Percentiles rank a stretch among this genome's conserved stretches.
phyloP scores from a whole-genome alignment of 2,888 invertebrate species.

The Crossocerus cetratus region DNA sequence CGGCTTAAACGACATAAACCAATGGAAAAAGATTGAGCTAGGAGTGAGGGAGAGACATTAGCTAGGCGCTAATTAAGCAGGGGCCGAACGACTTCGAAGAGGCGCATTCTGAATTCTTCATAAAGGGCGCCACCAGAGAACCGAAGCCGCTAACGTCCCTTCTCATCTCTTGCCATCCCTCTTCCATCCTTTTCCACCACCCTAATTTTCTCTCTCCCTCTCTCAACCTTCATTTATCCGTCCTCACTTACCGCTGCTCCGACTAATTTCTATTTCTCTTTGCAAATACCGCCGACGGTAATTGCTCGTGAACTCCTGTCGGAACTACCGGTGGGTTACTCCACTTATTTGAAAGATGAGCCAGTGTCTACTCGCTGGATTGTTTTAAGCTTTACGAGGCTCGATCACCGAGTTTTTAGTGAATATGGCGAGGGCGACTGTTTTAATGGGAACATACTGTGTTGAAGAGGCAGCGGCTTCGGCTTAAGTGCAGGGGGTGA shows the following conservation, averaged over 20 bases:
- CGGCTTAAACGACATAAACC: slow-evolving; percentile 32
- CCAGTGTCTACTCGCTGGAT: no score
- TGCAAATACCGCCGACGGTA: background rate
- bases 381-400: no score
- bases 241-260: background rate
- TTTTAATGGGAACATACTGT: no score
- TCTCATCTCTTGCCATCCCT: background rate
- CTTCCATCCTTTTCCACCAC: background rate
- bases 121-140: slow-evolving; percentile 53
- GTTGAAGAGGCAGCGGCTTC: no score
- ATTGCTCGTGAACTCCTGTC: no score
- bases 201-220: background rate
- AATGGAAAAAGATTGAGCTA: slow-evolving; percentile 23
- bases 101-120: slow-evolving; percentile 66
- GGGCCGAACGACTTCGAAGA: slow-evolving; percentile 45
- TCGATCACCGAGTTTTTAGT: no score
- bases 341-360: no score
- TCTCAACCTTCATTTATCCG: background rate
- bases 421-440: no score
- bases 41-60: slow-evolving; percentile 42
- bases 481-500: no score
- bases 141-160: slow-evolving; percentile 2
- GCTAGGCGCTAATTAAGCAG: slow-evolving; percentile 67
- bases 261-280: background rate
- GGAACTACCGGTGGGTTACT: no score